A percentile compares a stretch with the other conserved stretches of the same genome.
Evolutionary conservation across 2,888 invertebrate species (phyloP).

Genomic region (Pachliopta kotzebuea): DNA sequence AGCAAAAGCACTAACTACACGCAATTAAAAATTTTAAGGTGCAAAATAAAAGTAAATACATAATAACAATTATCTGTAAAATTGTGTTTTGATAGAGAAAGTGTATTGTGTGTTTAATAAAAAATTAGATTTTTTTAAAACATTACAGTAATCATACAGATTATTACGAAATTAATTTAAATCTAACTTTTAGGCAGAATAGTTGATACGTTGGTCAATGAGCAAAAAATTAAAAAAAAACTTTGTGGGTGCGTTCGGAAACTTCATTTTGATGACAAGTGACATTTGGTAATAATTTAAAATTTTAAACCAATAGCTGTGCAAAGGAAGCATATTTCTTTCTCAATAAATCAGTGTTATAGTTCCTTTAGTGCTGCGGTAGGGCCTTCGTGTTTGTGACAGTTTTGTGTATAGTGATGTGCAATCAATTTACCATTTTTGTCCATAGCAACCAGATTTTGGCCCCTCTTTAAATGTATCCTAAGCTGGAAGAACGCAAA

Average conservation of each 20-base stretch:
- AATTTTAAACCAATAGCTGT: conserved; percentile 7
- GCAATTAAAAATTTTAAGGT: conserved; percentile 48
- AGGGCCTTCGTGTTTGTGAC: conserved; percentile 31
- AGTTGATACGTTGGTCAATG: too few relatives aligned
- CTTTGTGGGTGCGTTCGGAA: background rate
- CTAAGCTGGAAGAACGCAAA: conserved; percentile 96
- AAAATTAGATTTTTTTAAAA: background rate
- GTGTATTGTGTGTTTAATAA: background rate
- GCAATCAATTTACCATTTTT: conserved; percentile 88
- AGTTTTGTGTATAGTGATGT: conserved; percentile 33
- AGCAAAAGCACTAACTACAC: conserved; percentile 51
- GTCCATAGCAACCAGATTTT: conserved; percentile 95
- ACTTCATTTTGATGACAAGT: background rate
- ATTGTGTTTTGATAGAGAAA: background rate
- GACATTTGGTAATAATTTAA: background rate
- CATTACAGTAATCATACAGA: background rate
- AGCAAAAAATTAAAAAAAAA: background rate
- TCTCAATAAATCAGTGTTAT: conserved; percentile 2
- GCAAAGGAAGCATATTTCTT: conserved; percentile 14
- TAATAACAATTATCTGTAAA: background rate
- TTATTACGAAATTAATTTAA: background rate
- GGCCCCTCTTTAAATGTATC: conserved; percentile 92
- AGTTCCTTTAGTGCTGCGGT: conserved; percentile 21
- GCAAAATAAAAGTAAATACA: conserved; percentile 41
- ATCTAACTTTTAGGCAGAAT: background rate